Evolutionary conservation across 2,888 invertebrate genomes (phyloP), one percentile per base, ranked within the genome.

Genomic region (Diloba caeruleocephala): DNA sequence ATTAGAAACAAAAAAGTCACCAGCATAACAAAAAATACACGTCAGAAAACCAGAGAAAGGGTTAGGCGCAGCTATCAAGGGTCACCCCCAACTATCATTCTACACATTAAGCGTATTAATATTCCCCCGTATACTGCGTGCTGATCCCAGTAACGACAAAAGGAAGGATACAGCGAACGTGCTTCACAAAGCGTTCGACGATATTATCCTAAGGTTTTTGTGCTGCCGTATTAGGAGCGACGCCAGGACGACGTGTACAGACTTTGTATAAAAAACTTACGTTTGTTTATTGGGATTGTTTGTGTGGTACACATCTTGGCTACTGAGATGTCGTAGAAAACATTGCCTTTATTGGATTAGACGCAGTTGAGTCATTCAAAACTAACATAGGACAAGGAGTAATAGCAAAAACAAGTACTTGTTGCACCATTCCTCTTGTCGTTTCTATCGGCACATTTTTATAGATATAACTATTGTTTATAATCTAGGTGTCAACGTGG

Each of bases 91-190:
- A 45, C 60, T 66, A 33, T 38, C 34, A 51, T 23, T 46, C 41
- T 36, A 52, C 59, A 57, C 66, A 70, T 59, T 59, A 61, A 55
- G 60, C 48, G 50, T 54, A 72, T 72, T 72, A 72, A 71, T 71
- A 72, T 72, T 72, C 73, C 57, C 38, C 50, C 44, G 60, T 68
- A 64, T 43, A 42, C 37, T 46, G 50, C 60, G 51, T 46, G 51
- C 43, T 52, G 71, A 60, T 62, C 63, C 62, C 66, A 32, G 43
- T 52, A 75, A 74, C 81, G 82, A 89, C 90, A 89, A 91, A 86
- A 83, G 89, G 87, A 87, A 90, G 91, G 89, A 89, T 89, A 79
- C 71, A 72, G 41, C 67, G 88, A 86, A 92, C 92, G 92, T 93
- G 92, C 81, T 78, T 74, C 84, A 92, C 91, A 93, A 92, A 85